Base-by-base conservation (phyloP, 2,888 invertebrate species). In the Caenorhabditis panamensis region DNA sequence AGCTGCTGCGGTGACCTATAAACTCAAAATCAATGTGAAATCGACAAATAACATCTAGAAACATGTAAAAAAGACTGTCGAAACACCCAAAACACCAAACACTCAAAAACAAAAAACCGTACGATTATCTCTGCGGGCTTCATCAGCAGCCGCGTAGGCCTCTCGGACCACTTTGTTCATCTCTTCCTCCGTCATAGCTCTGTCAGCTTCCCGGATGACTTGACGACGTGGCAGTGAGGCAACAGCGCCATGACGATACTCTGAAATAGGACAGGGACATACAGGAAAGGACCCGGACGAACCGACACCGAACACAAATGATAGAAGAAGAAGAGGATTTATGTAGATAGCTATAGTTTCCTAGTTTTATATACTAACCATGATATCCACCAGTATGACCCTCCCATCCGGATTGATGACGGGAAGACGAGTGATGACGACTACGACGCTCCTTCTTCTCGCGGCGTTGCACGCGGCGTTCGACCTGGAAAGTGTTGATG, bases 381-480 rank as follows among this genome's bases (percentile, higher is more conserved):
- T 81, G 80, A 44, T 73, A 71, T 28, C 77, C 82, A 16, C 79
- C 82, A 37, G 79, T 82, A n/a, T 79, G 79, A n/a, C 79, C 79
- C 72, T 82, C 84, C 79, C 80, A 80, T 71, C 76, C 76, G 8
- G 80, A 79, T 47, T 79, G 75, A 63, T 84, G 84, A 51, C 84
- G 78, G 20, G 83, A 83, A 0, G 84, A 84, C 4, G 84, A 84
- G 51, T 86, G 86, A 63, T 86, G 86, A 44, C 86, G 83, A 56
- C 75, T 75, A 37, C 86, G 84, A 54, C 85, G 84, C 44, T 85
- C 85, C 67, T 84, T 81, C 80, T 79, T 80, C 61, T 84, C 82
- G 54, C 86, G 84, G 24, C 89, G 82, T 58, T 89, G 84, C 13
- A 91, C 88, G 41, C 89, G 87, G 26, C 91, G 88, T 71, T 91